phyloP scores from a whole-genome alignment of 1,140 invertebrate species.

The Trachymyrmex cornetzi region DNA sequence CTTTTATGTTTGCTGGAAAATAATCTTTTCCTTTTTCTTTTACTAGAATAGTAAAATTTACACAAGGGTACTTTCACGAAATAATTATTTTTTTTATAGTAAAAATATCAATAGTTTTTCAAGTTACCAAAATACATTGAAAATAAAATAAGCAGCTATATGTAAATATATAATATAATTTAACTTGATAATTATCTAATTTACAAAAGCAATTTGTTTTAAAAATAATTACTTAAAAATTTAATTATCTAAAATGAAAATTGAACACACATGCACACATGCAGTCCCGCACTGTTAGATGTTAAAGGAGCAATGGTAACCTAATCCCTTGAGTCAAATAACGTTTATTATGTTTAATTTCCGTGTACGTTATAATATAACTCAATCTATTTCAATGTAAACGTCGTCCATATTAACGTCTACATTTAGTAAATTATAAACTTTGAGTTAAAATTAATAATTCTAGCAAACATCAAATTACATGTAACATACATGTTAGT shows the following conservation, averaged over 20 bases:
- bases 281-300: not conserved
- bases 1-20: conserved; percentile 2
- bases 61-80: not conserved
- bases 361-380: no score
- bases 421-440: no score
- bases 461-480: no score
- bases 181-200: not conserved
- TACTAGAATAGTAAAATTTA: conserved; percentile 15
- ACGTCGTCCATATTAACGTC: no score
- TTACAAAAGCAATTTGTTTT: not conserved
- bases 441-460: no score
- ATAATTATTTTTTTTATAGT: conserved; percentile 2
- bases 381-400: no score
- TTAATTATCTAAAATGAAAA: not conserved
- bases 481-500: no score
- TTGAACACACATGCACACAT: not conserved
- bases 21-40: not conserved
- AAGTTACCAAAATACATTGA: not conserved
- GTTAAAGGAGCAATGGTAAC: no score
- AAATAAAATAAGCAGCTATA: not conserved
- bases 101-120: not conserved
- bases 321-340: no score
- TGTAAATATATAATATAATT: not conserved
- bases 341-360: no score
- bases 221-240: not conserved